Evolutionary conservation across 2,113 vertebrate genomes (phyloP).

Genomic region (Hypocryptadius cinnamomeus): DNA sequence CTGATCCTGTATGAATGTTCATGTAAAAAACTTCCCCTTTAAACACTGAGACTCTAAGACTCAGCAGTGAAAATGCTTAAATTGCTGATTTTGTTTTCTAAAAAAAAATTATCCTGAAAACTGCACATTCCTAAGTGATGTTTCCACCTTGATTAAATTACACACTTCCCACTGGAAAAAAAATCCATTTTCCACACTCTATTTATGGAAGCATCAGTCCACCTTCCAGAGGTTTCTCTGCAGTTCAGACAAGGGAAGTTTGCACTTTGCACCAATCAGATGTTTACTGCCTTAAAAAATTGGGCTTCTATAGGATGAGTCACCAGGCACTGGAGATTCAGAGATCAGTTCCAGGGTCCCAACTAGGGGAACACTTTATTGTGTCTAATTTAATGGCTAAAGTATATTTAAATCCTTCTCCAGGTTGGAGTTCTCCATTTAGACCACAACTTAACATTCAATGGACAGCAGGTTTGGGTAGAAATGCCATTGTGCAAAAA

Average conservation of each 20-base stretch:
- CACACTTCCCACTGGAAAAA: not conserved
- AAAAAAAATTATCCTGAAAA: not conserved
- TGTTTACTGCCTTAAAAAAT: not conserved
- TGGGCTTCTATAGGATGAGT: not conserved
- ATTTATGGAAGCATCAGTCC: not conserved
- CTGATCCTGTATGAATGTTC: not conserved
- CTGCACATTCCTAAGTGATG: not conserved
- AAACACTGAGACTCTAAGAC: not conserved
- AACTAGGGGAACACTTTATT: not conserved
- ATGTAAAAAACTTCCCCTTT: not conserved
- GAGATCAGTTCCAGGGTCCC: not conserved
- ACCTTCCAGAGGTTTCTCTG: not conserved
- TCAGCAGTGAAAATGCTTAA: not conserved
- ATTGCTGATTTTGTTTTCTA: not conserved
- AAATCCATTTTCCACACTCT: not conserved
- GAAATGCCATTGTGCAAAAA: not conserved
- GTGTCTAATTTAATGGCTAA: not conserved
- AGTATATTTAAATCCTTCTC: not conserved
- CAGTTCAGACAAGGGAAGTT: not conserved
- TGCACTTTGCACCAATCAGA: not conserved
- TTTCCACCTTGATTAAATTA: constrained; percentile 29
- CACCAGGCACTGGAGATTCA: not conserved
- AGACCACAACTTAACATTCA: not conserved
- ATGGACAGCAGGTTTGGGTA: not conserved
- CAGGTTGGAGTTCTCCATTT: not conserved